Base-by-base conservation (phyloP, 2,888 invertebrate genomes). In the Drosophila ezoana region DNA sequence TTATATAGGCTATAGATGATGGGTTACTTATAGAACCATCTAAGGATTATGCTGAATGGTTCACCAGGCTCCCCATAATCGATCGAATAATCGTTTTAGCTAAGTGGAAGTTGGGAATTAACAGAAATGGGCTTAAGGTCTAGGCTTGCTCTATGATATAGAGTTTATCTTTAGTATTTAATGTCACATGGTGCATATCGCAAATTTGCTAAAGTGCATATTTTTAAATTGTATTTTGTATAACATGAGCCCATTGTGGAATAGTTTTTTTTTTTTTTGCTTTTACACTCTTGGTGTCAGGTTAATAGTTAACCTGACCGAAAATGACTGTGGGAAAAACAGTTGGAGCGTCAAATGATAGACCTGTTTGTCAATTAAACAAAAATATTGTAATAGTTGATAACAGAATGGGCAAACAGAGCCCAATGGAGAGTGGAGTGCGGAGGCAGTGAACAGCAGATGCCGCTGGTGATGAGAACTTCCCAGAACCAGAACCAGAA, bases 331-430 rank as follows among this genome's bases (percentile, higher is more conserved):
- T 85, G 85, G 87, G 85, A 85, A 85, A 38, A 87, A 85, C 74
- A 81, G 84, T 80, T 86, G 76, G 87, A 86, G 85, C 87, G 81
- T 79, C 82, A 87, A 87, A 81, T 85, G 87, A 85, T 87, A 85
- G 87, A 85, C 85, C 85, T 87, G 85, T 85, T 85, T 85, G 87
- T 87, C 85, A 85, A 87, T 85, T 87, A 85, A 85, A 85, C 87
- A 83, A 80, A 73, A 77, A 87, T 85, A 87, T 82, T 85, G 85
- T 85, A 87, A 85, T 85, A 85, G 87, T 85, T 85, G 85, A 85
- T 85, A 85, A 85, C 85, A 83, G 74, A 72, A 82, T 85, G 64
- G 56, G 76, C 81, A 85, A 85, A 85, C 85, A 85, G 61, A 64
- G 62, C 48, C 43, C 43, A 28, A 28, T 8, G 28, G 28, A 2